These are phyloP conservation scores for Coryphaenoides rupestris DNA, from an alignment of 2,113 vertebrate genomes.

Conservation along the genomic window DNA sequence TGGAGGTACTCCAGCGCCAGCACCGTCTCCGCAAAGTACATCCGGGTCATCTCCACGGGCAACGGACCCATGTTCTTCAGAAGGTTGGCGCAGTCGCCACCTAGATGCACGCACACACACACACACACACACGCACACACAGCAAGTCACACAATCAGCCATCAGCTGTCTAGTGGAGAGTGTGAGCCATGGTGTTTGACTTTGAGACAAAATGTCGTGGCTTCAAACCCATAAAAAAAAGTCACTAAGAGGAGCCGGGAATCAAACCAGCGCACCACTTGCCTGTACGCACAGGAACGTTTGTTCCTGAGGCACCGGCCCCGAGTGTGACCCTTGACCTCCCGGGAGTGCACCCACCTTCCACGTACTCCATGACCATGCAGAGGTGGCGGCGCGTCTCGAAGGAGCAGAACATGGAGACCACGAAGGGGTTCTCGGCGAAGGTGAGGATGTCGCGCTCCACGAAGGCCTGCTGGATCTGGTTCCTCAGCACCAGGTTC, in stretches of 20 bases:
- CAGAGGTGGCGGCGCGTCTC: conserved; percentile 93
- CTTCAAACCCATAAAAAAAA: too few species aligned
- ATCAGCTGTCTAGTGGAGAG: not conserved
- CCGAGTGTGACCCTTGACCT: not conserved
- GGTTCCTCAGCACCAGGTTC: conserved; percentile 94
- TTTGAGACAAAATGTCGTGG: not conserved
- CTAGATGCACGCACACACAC: too few species aligned
- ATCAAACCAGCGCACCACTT: too few species aligned
- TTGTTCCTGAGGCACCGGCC: too few species aligned
- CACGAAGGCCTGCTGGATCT: conserved; percentile 97
- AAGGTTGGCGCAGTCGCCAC: conserved; percentile 91
- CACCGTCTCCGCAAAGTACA: conserved; percentile 97
- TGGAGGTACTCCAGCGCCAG: conserved; percentile 93
- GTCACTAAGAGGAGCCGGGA: too few species aligned
- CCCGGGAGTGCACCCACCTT: conserved; percentile 74
- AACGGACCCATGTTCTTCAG: conserved; percentile 97
- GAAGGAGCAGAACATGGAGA: conserved; percentile 98
- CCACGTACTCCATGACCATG: conserved; percentile 99
- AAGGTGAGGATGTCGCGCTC: conserved; percentile 97
- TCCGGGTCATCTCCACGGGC: conserved; percentile 91
- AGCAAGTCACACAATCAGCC: not conserved
- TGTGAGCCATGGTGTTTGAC: not conserved
- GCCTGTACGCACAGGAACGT: too few species aligned
- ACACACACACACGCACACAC: too few species aligned
- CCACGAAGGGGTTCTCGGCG: conserved; percentile 95